Conservation (phyloP, 2,888 invertebrate species). For the Iselma pallidipennis region DNA sequence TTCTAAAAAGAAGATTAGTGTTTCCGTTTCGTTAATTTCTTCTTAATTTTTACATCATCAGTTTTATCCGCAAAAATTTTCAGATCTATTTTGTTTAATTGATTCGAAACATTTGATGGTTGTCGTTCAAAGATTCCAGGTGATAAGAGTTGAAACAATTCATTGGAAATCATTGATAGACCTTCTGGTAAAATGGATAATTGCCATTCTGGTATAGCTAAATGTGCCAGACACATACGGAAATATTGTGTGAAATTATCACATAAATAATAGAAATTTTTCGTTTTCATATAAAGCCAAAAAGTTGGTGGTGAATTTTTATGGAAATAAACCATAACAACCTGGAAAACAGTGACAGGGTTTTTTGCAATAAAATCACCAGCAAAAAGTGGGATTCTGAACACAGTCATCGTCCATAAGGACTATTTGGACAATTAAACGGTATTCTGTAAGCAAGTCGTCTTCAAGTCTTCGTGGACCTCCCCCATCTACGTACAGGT, state of each 20-base stretch:
- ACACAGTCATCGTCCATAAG: too few relatives aligned
- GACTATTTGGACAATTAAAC: too few relatives aligned
- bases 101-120: slow-evolving; percentile 28
- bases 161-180: slow-evolving; percentile 54
- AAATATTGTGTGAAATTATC: slow-evolving; percentile 84
- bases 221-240: slow-evolving; percentile 84
- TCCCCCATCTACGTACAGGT: too few relatives aligned
- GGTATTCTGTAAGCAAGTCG: too few relatives aligned
- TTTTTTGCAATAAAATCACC: too few relatives aligned
- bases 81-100: slow-evolving; percentile 38
- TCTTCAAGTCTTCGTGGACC: too few relatives aligned
- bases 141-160: slow-evolving; percentile 74
- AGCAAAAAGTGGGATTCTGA: too few relatives aligned
- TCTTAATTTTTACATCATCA: too few relatives aligned
- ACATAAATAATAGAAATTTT: slow-evolving; percentile 80
- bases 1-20: too few relatives aligned
- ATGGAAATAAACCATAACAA: slow-evolving; percentile 46
- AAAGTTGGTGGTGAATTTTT: slow-evolving; percentile 42
- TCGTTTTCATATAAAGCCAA: slow-evolving; percentile 44
- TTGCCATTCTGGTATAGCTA: slow-evolving; percentile 91
- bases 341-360: too few relatives aligned
- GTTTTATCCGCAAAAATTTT: slow-evolving; percentile 29
- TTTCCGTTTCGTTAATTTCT: too few relatives aligned
- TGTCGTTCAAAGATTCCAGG: slow-evolving; percentile 55
- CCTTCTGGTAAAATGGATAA: slow-evolving; percentile 40